A percentile compares a stretch with the other conserved stretches of the same genome.
Conservation (phyloP, 2,113 vertebrate species). For the Thomomys bottae region DNA sequence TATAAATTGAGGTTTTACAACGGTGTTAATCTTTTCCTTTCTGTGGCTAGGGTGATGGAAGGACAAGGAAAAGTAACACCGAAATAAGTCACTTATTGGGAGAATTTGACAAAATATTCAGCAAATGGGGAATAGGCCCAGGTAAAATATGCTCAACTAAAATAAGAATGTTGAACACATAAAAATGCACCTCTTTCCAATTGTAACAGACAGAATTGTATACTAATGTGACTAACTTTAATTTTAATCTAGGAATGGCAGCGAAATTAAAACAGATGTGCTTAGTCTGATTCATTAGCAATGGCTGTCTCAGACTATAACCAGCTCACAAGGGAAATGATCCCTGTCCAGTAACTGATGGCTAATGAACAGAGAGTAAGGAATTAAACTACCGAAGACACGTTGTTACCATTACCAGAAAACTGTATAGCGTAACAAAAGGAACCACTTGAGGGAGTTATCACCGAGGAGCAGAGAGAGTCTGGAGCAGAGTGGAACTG, state of each 20-base stretch:
- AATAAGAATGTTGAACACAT: background rate
- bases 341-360: background rate
- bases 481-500: background rate
- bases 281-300: background rate
- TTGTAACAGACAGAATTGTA: constrained; percentile 2
- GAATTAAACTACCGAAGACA: background rate
- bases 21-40: constrained; percentile 41
- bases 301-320: background rate
- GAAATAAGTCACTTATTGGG: constrained; percentile 11
- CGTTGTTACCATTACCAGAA: background rate
- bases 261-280: background rate
- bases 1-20: constrained; percentile 42
- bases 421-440: background rate
- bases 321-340: background rate
- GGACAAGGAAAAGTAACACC: constrained; percentile 1
- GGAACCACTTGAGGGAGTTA: background rate
- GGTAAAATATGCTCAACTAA: constrained; percentile 11
- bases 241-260: background rate
- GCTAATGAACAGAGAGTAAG: background rate
- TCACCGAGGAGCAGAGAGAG: background rate
- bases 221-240: background rate
- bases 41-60: constrained; percentile 37
- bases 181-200: constrained; percentile 22
- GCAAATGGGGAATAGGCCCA: background rate
- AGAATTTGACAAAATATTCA: constrained; percentile 4